A percentile compares a stretch with the other conserved stretches of the same genome.
phyloP scores from a whole-genome alignment of 2,113 vertebrate species.

The Esox niger region DNA sequence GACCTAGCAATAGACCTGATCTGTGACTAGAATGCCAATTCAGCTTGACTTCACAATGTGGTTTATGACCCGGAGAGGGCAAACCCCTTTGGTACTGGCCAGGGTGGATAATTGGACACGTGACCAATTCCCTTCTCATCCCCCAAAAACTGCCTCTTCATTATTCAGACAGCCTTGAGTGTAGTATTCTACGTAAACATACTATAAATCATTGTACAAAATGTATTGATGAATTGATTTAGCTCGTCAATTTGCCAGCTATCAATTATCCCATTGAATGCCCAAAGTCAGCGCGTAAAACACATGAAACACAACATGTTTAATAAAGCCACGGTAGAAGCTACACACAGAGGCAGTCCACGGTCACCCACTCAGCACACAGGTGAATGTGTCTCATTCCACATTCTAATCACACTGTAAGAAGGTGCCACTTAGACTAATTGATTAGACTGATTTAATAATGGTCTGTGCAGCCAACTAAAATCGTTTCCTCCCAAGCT shows the following conservation, averaged over 20 bases:
- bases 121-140: no score
- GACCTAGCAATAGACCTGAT: no score
- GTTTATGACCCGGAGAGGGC: no score
- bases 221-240: constrained; percentile 30
- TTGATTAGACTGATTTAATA: constrained; percentile 14
- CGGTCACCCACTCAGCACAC: constrained; percentile 9
- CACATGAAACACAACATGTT: neutral
- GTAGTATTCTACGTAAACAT: constrained; percentile 1
- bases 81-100: no score
- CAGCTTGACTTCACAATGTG: no score
- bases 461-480: neutral
- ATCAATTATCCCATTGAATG: neutral
- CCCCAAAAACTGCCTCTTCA: constrained; percentile 11
- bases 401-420: neutral
- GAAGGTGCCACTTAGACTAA: constrained; percentile 7
- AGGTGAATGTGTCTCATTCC: neutral
- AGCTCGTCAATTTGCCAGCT: neutral
- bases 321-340: neutral
- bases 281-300: neutral
- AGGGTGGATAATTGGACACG: no score
- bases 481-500: neutral
- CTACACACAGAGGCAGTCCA: neutral
- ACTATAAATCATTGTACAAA: constrained; percentile 16
- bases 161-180: constrained; percentile 34
- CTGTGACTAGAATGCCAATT: no score